These are phyloP conservation scores for Parasteatoda lunata DNA, from an alignment of 2,888 invertebrate genomes.

Conservation along the genomic window DNA sequence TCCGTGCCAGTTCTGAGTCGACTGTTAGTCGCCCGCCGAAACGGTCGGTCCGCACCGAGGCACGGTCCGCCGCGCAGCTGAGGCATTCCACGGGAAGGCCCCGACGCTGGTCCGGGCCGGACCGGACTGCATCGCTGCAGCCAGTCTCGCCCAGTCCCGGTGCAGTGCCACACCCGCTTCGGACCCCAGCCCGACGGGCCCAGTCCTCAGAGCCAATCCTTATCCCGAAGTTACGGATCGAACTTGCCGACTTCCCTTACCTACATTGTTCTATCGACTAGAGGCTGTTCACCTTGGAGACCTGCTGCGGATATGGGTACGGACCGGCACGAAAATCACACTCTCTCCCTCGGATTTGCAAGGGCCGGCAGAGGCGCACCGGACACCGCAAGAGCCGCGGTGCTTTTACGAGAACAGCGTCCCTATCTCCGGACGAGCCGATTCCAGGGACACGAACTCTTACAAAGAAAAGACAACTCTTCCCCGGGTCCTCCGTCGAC, in stretches of 20 bases:
- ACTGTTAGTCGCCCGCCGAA: too few relatives aligned
- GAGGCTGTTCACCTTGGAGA: slow-evolving; percentile 83
- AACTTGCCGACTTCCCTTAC: slow-evolving; percentile 82
- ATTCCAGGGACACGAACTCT: slow-evolving; percentile 75
- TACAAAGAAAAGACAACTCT: slow-evolving; percentile 76
- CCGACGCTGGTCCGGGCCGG: slow-evolving; percentile 71
- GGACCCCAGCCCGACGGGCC: slow-evolving; percentile 79
- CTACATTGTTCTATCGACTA: slow-evolving; percentile 78
- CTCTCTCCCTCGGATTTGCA: too few relatives aligned
- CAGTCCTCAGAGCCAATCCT: slow-evolving; percentile 84
- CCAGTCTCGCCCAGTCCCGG: slow-evolving; percentile 72
- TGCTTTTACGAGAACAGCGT: slow-evolving; percentile 74
- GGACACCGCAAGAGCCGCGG: too few relatives aligned
- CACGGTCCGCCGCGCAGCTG: slow-evolving; percentile 70
- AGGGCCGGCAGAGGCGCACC: too few relatives aligned
- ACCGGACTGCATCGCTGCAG: not conserved
- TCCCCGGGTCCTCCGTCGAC: too few relatives aligned
- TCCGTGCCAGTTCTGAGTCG: too few relatives aligned
- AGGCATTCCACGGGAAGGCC: slow-evolving; percentile 72
- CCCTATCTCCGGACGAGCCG: slow-evolving; percentile 75
- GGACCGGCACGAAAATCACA: slow-evolving; percentile 61
- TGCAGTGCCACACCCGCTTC: slow-evolving; percentile 74
- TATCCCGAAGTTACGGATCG: slow-evolving; percentile 79
- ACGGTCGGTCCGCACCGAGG: slow-evolving; percentile 5
- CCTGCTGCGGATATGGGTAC: slow-evolving; percentile 82